Conservation (phyloP, 2,113 vertebrate genomes). For the Balaeniceps rex region DNA sequence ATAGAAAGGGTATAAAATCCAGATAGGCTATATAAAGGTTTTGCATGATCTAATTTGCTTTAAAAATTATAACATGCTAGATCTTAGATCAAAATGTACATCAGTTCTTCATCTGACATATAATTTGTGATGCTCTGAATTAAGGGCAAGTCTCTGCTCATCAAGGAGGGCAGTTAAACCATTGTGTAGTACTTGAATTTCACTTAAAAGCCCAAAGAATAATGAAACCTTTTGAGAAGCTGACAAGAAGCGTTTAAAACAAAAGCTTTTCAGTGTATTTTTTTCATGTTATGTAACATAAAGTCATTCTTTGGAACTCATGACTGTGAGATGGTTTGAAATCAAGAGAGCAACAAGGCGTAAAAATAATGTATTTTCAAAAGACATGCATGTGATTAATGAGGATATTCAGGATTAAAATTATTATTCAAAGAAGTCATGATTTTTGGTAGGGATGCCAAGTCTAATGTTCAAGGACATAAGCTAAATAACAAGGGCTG, state of each 20-base stretch:
- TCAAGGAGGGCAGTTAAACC: background rate
- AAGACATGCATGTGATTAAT: background rate
- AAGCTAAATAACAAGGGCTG: background rate
- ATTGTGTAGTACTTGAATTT: background rate
- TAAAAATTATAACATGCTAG: background rate
- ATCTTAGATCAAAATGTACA: background rate
- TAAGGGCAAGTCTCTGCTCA: background rate
- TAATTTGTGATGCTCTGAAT: background rate
- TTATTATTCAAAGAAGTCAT: background rate
- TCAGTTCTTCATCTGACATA: background rate
- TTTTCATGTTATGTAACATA: background rate
- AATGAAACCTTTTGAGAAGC: background rate
- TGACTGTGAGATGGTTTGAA: background rate
- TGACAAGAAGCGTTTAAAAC: constrained; percentile 22
- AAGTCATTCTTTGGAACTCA: background rate
- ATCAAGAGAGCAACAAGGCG: background rate
- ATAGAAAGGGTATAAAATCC: background rate
- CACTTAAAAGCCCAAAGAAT: background rate
- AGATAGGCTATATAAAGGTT: background rate
- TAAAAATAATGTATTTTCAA: background rate
- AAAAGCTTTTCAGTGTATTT: background rate
- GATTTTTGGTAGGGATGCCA: background rate
- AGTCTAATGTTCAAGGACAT: background rate
- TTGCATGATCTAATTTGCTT: background rate
- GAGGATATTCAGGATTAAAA: background rate